Evolutionary conservation across 2,113 vertebrate species (phyloP), one percentile per base, ranked within the genome.

Genomic region (Castor canadensis): DNA sequence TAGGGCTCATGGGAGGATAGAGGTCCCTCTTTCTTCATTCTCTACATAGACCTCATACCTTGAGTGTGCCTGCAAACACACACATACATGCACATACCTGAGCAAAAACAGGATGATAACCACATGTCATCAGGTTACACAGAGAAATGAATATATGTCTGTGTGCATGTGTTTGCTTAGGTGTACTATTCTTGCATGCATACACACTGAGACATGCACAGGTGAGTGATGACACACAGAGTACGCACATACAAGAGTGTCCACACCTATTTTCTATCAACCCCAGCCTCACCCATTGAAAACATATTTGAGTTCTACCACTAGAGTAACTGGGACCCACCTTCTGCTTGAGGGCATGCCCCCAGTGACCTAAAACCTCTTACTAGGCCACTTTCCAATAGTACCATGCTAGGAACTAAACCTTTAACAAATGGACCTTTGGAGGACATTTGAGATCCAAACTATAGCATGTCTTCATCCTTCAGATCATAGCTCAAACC

Each of bases 21-120:
- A 30, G n/a, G 4, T 35, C 52, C 49, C 24, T 91, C 38, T 88
- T 72, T 77, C 81, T 17, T 19, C 15, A 19, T 6, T 94, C 19
- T 67, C 45, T 90, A 4, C 8, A 6, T n/a, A 94, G 72, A 91
- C 38, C 8, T 80, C 49, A 72, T 0, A 81, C 71, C 43, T 75
- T 88, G 64, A 22, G 26, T 75, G 2, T 72, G 58, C 0, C 2
- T 11, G 0, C 22, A 15, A 9, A 58, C 2, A 3, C 38, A 20
- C 24, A 9, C 9, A 38, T 6, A 9, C 26, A 43, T 54, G 45
- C 4, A 81, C 40, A 43, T 22, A 16, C 12, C 30, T 5, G 20
- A 17, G 49, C 28, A 43, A 58, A 81, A 20, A 4, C 71, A 45
- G 17, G 69, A 40, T 80, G 49, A 76, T 72, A 94, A 28, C 43